Evolutionary conservation across 23 tunicate species (phyloP).

Genomic region (Phallusia fumigata): DNA sequence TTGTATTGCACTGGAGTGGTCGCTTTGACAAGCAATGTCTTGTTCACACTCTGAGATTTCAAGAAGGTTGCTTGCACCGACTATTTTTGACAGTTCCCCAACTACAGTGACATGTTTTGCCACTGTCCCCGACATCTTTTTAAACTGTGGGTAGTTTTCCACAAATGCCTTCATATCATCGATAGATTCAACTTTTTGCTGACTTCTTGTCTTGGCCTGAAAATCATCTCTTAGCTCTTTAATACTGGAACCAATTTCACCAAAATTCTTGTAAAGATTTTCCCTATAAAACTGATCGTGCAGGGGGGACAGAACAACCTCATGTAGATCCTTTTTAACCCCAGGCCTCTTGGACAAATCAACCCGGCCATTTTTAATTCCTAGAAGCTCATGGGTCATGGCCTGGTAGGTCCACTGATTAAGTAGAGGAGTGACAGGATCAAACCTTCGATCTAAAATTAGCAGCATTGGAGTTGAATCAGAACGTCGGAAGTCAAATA

Average conservation of each 20-base stretch:
- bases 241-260: constrained; percentile 96
- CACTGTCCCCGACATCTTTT: constrained; percentile 98
- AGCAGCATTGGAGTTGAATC: constrained; percentile 78
- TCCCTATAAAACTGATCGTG: constrained; percentile 90
- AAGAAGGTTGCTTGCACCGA: constrained; percentile 55
- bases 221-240: constrained; percentile 93
- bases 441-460: constrained; percentile 84
- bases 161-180: constrained; percentile 98
- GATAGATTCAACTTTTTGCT: constrained; percentile 93
- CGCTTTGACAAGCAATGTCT: constrained; percentile 69
- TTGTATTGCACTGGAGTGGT: constrained; percentile 71
- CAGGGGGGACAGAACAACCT: constrained; percentile 76
- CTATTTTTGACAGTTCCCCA: constrained; percentile 86
- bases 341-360: constrained; percentile 69
- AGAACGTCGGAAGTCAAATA: constrained; percentile 85
- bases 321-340: constrained; percentile 50
- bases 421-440: constrained; percentile 74
- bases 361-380: constrained; percentile 83
- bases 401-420: constrained; percentile 99
- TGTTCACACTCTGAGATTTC: constrained; percentile 97
- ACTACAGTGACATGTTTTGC: constrained; percentile 97
- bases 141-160: constrained; percentile 98
- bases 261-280: constrained; percentile 93
- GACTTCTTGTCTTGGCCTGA: constrained; percentile 80
- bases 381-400: constrained; percentile 96